Evolutionary conservation across 2,888 invertebrate species (phyloP).

Genomic region (Amphimallon solstitiale): DNA sequence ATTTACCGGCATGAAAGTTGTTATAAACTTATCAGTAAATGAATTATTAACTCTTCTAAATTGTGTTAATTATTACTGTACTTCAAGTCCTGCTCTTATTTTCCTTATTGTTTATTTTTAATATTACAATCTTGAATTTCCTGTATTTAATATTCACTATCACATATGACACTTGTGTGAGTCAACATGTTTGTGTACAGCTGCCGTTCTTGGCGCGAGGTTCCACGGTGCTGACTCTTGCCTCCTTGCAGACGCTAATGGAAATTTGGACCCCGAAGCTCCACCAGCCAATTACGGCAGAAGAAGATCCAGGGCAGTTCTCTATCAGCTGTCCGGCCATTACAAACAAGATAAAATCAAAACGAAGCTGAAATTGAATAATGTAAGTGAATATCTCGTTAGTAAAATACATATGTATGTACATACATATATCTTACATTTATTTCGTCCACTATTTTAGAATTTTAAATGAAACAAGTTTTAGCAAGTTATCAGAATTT

Average conservation of each 20-base stretch:
- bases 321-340: constrained; percentile 96
- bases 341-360: constrained; percentile 95
- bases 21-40: no score
- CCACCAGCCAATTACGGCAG: constrained; percentile 91
- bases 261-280: constrained; percentile 76
- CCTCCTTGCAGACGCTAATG: constrained; percentile 85
- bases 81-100: not conserved
- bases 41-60: no score
- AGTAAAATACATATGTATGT: no score
- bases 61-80: no score
- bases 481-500: no score
- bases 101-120: not conserved
- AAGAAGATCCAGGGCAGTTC: constrained; percentile 91
- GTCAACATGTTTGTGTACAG: constrained; percentile 64
- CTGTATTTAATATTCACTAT: constrained; percentile 7
- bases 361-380: constrained; percentile 93
- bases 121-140: not conserved
- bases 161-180: constrained; percentile 36
- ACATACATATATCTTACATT: not conserved
- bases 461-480: no score
- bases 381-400: constrained; percentile 82
- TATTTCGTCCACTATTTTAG: no score
- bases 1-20: no score
- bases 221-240: constrained; percentile 82
- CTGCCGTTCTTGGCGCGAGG: constrained; percentile 81